Percentiles rank a stretch among this genome's conserved stretches.
These are phyloP conservation scores for Phyto melanocephala DNA, from an alignment of 2,888 invertebrate species.

Conservation along the genomic window DNA sequence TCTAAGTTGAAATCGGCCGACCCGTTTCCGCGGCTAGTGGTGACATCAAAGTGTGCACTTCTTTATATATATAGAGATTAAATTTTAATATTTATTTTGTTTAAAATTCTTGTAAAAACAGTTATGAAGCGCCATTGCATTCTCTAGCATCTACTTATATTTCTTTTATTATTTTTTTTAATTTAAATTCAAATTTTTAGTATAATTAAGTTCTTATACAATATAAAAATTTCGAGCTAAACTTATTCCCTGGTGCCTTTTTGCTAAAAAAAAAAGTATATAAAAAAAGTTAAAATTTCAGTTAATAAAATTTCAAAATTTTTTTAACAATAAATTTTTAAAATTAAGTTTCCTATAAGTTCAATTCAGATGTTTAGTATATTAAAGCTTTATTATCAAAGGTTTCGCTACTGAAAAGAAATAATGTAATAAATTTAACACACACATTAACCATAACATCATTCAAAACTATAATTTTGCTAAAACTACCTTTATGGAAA, in stretches of 20 bases:
- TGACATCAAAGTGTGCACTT: no score
- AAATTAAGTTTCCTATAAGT: not conserved
- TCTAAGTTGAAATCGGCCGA: no score
- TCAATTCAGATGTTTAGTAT: conserved; percentile 55
- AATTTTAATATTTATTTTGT: no score
- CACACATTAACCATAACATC: conserved; percentile 19
- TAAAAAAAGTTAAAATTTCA: conserved; percentile 41
- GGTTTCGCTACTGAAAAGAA: conserved; percentile 74
- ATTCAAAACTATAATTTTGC: conserved; percentile 62
- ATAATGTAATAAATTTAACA: conserved; percentile 57
- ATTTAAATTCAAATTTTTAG: not conserved
- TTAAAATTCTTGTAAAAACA: no score
- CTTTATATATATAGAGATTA: no score
- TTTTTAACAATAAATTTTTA: no score
- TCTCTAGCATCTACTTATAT: no score
- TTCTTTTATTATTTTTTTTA: not conserved
- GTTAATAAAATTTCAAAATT: conserved; percentile 17
- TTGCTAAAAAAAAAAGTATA: conserved; percentile 57
- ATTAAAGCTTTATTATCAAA: conserved; percentile 71
- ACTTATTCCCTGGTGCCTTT: conserved; percentile 73
- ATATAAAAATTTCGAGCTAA: conserved; percentile 24
- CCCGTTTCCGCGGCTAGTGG: no score
- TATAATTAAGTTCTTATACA: not conserved
- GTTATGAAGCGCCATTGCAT: no score
- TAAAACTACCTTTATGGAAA: conserved; percentile 50